Conservation (phyloP, 2,113 vertebrate genomes). For the Caloenas nicobarica region DNA sequence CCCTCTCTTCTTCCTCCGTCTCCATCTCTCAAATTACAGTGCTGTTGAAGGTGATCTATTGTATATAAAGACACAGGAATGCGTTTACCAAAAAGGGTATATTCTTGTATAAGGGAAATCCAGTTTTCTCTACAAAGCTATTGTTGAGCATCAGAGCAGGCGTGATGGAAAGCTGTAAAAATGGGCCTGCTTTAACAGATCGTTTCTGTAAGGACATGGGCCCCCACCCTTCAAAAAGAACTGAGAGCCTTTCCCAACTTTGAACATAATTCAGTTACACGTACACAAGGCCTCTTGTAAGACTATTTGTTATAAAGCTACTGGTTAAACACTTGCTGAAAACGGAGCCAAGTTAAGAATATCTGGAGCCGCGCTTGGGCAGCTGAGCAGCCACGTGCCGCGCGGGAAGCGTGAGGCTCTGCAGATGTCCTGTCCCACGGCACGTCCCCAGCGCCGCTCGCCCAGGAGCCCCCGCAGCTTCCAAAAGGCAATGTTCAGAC, state of each 20-base stretch:
- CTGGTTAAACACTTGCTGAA: background rate
- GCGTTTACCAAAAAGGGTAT: background rate
- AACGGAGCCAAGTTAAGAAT: background rate
- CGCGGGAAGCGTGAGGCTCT: background rate
- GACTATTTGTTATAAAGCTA: background rate
- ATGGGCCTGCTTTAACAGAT: too few relatives aligned
- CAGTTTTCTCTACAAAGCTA: background rate
- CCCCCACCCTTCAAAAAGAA: background rate
- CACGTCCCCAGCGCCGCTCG: background rate
- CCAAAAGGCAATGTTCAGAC: background rate
- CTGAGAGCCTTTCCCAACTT: background rate
- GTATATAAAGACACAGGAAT: background rate
- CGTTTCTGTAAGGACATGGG: background rate
- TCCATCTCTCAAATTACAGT: background rate
- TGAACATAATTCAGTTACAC: too few relatives aligned
- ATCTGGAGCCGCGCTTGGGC: background rate
- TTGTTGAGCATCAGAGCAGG: background rate
- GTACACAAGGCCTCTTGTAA: accelerated
- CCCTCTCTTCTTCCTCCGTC: background rate
- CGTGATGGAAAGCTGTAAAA: background rate
- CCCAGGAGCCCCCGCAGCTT: background rate
- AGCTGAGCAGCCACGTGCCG: too few relatives aligned
- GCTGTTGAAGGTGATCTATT: background rate
- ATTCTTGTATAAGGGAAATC: background rate
- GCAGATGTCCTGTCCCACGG: background rate